A percentile compares a stretch with the other conserved stretches of the same genome.
phyloP scores from a whole-genome alignment of 2,888 invertebrate species.

The Strigamia crassipes region DNA sequence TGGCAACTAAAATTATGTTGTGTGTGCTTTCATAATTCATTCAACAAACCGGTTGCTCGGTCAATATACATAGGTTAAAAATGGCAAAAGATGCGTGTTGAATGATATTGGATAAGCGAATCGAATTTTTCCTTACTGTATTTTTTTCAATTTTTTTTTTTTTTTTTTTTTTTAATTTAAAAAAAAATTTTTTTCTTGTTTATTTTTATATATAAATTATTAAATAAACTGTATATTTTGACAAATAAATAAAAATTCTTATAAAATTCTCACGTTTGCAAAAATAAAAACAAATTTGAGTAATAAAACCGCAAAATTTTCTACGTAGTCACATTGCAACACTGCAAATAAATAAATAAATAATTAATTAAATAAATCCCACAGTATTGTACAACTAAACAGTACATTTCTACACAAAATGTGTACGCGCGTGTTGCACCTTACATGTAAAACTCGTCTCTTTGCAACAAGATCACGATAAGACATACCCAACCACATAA shows the following conservation, averaged over 20 bases:
- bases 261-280: too few relatives aligned
- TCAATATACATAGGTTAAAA: constrained; percentile 19
- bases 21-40: constrained; percentile 12
- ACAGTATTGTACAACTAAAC: neutral
- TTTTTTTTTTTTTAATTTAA: neutral
- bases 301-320: too few relatives aligned
- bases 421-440: too few relatives aligned
- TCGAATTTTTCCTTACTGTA: constrained; percentile 24
- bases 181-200: neutral
- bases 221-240: too few relatives aligned
- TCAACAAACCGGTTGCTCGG: constrained; percentile 1
- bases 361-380: too few relatives aligned
- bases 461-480: neutral
- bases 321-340: too few relatives aligned
- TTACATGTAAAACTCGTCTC: neutral
- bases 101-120: constrained; percentile 5
- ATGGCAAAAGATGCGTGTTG: constrained; percentile 36
- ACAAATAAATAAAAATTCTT: too few relatives aligned
- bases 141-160: neutral
- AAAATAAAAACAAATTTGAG: too few relatives aligned
- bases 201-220: too few relatives aligned
- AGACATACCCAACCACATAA: neutral
- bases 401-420: neutral
- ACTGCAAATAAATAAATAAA: too few relatives aligned
- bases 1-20: constrained; percentile 30